Percentiles rank a stretch among this genome's conserved stretches.
phyloP scores from a whole-genome alignment of 1,140 invertebrate species.

The Macrostomum lignano region DNA sequence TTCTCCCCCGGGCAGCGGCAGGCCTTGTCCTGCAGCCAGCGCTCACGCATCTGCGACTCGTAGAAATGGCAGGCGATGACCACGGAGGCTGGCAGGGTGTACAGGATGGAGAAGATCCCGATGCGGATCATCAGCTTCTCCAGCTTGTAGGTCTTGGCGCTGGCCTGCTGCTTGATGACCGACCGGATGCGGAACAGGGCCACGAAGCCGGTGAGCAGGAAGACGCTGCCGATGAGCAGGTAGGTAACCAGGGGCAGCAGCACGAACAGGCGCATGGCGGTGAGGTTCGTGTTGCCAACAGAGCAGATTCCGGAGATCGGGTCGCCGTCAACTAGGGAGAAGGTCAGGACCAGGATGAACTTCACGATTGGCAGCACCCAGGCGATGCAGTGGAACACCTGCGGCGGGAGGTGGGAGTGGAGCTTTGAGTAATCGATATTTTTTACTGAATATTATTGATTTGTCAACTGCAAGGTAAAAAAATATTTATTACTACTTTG shows the following conservation, averaged over 20 bases:
- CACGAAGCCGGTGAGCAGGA: slow-evolving; percentile 71
- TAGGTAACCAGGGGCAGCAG: slow-evolving; percentile 63
- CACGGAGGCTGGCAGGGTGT: slow-evolving; percentile 69
- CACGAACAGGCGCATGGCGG: slow-evolving; percentile 57
- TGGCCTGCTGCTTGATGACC: slow-evolving; percentile 53
- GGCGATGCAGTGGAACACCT: slow-evolving; percentile 61
- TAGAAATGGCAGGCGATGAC: slow-evolving; percentile 57
- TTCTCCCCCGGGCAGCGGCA: slow-evolving; percentile 35
- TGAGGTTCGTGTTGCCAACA: slow-evolving; percentile 64
- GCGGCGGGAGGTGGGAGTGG: no score
- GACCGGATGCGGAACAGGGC: slow-evolving; percentile 74
- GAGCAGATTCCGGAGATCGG: slow-evolving; percentile 84
- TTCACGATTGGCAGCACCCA: slow-evolving; percentile 69
- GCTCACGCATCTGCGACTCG: slow-evolving; percentile 25
- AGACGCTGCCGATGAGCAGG: slow-evolving; percentile 61
- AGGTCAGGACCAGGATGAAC: slow-evolving; percentile 60
- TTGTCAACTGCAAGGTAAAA: no score
- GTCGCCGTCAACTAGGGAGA: slow-evolving; percentile 84
- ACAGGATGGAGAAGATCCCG: slow-evolving; percentile 51
- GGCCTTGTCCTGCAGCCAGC: slow-evolving; percentile 40
- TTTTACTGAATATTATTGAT: no score
- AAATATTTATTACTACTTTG: not conserved
- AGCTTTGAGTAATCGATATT: no score
- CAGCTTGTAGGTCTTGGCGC: slow-evolving; percentile 62
- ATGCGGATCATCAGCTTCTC: slow-evolving; percentile 91